Conservation (phyloP, 2,113 vertebrate genomes). For the Porphyrio hochstetteri region DNA sequence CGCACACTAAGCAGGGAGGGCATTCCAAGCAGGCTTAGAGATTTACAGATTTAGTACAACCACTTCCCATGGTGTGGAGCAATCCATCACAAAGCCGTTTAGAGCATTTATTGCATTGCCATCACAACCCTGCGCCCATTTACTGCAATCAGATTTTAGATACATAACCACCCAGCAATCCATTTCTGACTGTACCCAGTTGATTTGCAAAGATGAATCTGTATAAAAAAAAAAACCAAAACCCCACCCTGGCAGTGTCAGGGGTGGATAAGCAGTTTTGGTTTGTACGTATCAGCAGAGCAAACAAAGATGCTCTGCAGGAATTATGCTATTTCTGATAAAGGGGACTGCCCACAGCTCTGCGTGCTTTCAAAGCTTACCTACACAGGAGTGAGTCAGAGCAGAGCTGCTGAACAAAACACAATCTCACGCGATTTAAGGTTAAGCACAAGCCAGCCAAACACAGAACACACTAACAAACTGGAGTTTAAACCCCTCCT, state of each 20-base stretch:
- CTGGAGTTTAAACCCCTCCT: neutral
- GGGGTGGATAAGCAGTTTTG: neutral
- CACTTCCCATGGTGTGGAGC: neutral
- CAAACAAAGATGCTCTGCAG: neutral
- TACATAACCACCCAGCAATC: constrained; percentile 13
- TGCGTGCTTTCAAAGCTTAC: constrained; percentile 21
- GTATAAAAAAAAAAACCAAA: neutral
- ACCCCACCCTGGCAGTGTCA: neutral
- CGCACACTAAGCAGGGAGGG: neutral
- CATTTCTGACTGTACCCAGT: neutral
- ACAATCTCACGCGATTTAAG: constrained; percentile 28
- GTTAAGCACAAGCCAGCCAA: neutral
- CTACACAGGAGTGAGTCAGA: constrained; percentile 46
- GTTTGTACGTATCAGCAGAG: neutral
- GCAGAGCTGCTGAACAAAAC: constrained; percentile 17
- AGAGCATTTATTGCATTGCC: constrained; percentile 40
- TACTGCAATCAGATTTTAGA: constrained; percentile 55
- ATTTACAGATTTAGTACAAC: constrained; percentile 41
- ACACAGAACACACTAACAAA: neutral
- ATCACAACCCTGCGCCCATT: constrained; percentile 26
- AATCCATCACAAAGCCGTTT: constrained; percentile 46
- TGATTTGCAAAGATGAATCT: constrained; percentile 2
- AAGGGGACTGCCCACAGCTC: constrained; percentile 5
- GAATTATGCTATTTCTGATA: constrained; percentile 17
- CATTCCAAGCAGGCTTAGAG: neutral